A percentile compares a stretch with the other conserved stretches of the same genome.
Conservation (phyloP, 2,888 invertebrate genomes). For the Parnassius mnemosyne region DNA sequence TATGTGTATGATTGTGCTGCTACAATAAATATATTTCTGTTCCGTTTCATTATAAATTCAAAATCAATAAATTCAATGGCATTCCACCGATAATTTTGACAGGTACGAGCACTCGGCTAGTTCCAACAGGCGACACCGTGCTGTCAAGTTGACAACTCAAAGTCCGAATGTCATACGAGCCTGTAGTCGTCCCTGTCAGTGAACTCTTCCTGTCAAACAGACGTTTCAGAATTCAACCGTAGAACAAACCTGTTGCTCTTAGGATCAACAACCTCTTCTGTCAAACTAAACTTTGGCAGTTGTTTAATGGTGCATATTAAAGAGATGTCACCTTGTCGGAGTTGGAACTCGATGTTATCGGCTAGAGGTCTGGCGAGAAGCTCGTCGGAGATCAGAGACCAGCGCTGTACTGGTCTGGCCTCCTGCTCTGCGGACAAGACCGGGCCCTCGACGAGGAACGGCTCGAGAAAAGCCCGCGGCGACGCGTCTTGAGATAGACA, state of each 20-base stretch:
- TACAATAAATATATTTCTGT: too few species aligned
- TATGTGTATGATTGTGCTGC: too few species aligned
- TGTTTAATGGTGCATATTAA: slow-evolving; percentile 91
- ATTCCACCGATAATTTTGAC: background rate
- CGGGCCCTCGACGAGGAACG: slow-evolving; percentile 92
- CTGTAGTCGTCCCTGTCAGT: slow-evolving; percentile 50
- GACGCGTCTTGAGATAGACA: slow-evolving; percentile 97
- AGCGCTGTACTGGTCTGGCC: slow-evolving; percentile 90
- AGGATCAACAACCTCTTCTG: slow-evolving; percentile 97
- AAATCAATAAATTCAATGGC: too few species aligned
- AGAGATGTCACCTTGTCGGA: slow-evolving; percentile 95
- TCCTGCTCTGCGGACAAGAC: slow-evolving; percentile 93
- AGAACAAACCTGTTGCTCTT: slow-evolving; percentile 97
- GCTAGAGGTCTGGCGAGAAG: slow-evolving; percentile 92
- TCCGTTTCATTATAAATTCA: too few species aligned
- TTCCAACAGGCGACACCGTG: background rate
- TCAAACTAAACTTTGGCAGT: slow-evolving; percentile 96
- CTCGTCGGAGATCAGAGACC: slow-evolving; percentile 97
- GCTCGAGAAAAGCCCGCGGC: slow-evolving; percentile 96
- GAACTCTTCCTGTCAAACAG: slow-evolving; percentile 87
- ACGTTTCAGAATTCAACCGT: slow-evolving; percentile 96
- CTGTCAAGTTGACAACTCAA: background rate
- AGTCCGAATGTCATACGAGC: slow-evolving; percentile 57
- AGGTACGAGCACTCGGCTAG: background rate
- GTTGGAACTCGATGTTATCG: slow-evolving; percentile 92